Evolutionary conservation across 2,888 invertebrate species (phyloP).

Genomic region (Metellina segmentata): DNA sequence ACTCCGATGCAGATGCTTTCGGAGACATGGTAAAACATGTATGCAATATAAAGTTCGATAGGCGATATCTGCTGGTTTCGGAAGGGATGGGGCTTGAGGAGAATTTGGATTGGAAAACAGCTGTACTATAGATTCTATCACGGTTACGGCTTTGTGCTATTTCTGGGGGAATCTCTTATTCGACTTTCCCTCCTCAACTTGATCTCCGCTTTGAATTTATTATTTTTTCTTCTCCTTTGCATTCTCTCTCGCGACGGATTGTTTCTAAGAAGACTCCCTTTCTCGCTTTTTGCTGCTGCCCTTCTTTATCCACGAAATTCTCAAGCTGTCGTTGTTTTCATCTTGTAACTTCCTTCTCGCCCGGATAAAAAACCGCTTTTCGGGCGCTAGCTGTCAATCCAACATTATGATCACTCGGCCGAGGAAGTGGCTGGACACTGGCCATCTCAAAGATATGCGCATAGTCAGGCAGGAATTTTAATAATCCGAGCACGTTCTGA

Average conservation of each 20-base stretch:
- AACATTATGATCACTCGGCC: conserved; percentile 57
- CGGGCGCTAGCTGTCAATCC: conserved; percentile 64
- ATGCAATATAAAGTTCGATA: conserved; percentile 76
- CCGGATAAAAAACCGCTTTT: conserved; percentile 73
- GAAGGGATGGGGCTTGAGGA: conserved; percentile 18
- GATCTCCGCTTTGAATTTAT: conserved; percentile 70
- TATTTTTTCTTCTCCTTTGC: conserved; percentile 46
- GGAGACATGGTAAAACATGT: conserved; percentile 74
- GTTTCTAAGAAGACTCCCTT: conserved; percentile 48
- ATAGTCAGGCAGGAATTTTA: conserved; percentile 66
- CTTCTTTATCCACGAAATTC: conserved; percentile 23
- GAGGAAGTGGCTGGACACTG: conserved; percentile 56
- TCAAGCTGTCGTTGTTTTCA: conserved; percentile 70
- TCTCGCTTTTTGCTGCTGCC: conserved; percentile 20
- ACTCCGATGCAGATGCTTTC: conserved; percentile 62
- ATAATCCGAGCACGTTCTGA: conserved; percentile 68
- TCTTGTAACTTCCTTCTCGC: conserved; percentile 28
- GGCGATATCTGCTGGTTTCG: conserved; percentile 68
- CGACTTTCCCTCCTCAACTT: conserved; percentile 55
- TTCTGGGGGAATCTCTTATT: conserved; percentile 64
- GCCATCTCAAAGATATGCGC: conserved; percentile 71
- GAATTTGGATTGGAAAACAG: conserved; percentile 73
- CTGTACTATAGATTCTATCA: conserved; percentile 64
- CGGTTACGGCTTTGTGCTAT: conserved; percentile 49
- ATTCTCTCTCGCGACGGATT: conserved; percentile 41